Evolutionary conservation across 2,797 vertebrate species (phyloP).

Genomic region (Acanthurus tractus): DNA sequence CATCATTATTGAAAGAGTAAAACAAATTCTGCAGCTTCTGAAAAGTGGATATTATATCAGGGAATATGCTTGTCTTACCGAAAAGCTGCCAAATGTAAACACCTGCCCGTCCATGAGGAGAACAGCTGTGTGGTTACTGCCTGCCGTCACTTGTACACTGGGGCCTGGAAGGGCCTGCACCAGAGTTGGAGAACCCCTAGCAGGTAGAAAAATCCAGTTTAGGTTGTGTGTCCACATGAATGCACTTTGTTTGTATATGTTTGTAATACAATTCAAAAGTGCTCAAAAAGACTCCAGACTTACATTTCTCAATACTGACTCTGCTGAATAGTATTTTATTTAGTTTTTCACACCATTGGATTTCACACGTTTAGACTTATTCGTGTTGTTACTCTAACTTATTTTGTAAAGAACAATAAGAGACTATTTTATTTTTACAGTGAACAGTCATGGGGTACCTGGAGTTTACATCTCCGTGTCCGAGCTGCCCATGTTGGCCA

Average conservation of each 20-base stretch:
- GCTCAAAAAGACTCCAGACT: not conserved
- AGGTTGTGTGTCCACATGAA: not conserved
- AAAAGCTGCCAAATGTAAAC: slow-evolving; percentile 99
- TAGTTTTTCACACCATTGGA: not conserved
- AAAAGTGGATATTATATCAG: not conserved
- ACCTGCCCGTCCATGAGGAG: slow-evolving; percentile 97
- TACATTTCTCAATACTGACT: not conserved
- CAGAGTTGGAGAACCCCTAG: slow-evolving; percentile 95
- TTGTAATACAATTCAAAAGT: not conserved
- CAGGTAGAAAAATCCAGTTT: slow-evolving; percentile 42
- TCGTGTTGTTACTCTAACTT: not conserved
- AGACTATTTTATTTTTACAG: not conserved
- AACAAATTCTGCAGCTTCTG: not conserved
- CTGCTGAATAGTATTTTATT: not conserved
- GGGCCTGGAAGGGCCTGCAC: slow-evolving; percentile 95
- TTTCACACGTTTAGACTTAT: not conserved
- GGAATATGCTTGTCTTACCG: slow-evolving; percentile 86
- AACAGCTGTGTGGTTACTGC: slow-evolving; percentile 98
- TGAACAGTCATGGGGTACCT: slow-evolving; percentile 83
- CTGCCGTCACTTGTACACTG: slow-evolving; percentile 96
- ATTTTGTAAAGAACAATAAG: not conserved
- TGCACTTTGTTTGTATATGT: slow-evolving; percentile 3
- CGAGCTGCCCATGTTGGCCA: slow-evolving; percentile 97
- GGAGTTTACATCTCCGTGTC: slow-evolving; percentile 98
- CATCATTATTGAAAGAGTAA: not conserved